Percentiles rank a stretch among this genome's conserved stretches.
These are phyloP conservation scores for Platysternon megacephalum DNA, from an alignment of 2,113 vertebrate species.

Conservation along the genomic window DNA sequence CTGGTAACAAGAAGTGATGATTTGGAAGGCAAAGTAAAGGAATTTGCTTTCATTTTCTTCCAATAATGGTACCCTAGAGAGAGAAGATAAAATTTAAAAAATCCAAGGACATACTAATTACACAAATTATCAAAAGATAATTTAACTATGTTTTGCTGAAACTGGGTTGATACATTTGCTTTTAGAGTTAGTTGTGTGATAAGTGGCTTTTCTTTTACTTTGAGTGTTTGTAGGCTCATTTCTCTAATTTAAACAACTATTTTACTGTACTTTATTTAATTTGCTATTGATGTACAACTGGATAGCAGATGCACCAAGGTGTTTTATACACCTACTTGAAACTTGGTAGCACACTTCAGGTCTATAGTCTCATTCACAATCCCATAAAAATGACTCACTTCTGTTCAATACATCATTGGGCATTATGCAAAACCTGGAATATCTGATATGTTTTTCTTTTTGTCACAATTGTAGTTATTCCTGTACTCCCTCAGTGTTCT, in stretches of 20 bases:
- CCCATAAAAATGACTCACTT: background rate
- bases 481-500: background rate
- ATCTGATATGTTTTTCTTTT: background rate
- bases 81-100: background rate
- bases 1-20: background rate
- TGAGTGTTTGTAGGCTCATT: background rate
- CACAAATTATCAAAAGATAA: background rate
- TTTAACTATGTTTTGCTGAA: background rate
- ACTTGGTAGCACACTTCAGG: background rate
- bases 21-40: background rate
- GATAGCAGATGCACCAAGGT: background rate
- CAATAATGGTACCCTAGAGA: background rate
- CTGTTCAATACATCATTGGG: background rate
- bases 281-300: background rate
- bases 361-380: background rate
- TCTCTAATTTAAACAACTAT: background rate
- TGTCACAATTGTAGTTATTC: background rate
- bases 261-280: background rate
- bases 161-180: background rate
- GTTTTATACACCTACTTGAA: background rate
- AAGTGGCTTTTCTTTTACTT: background rate
- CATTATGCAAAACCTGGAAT: background rate
- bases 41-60: background rate
- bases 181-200: background rate
- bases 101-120: background rate